These are phyloP conservation scores for Apostichopus japonicus DNA, from an alignment of 35 echinoderm and acorn worm species.

Conservation along the genomic window DNA sequence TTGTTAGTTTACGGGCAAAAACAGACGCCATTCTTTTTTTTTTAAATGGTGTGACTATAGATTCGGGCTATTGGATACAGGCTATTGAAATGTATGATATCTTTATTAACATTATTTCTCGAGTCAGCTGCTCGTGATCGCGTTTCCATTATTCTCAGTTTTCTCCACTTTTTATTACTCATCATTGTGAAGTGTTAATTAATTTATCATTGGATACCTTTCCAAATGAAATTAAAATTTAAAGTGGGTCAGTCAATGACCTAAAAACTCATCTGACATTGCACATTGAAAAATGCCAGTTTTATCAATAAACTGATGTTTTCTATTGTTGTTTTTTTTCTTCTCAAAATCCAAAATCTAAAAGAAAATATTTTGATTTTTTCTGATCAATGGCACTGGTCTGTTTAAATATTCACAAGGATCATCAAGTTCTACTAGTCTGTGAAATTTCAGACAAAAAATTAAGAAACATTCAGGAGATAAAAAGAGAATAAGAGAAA, in stretches of 20 bases:
- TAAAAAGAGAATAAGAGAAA: too few relatives aligned
- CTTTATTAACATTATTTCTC: neutral
- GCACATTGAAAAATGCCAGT: too few relatives aligned
- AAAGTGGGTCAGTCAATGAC: constrained; percentile 34
- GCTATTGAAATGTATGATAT: constrained; percentile 27
- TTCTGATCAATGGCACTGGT: neutral
- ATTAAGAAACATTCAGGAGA: too few relatives aligned
- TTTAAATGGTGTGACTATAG: neutral
- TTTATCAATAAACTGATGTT: too few relatives aligned
- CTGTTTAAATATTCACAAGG: neutral
- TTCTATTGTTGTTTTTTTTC: neutral
- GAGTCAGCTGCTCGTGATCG: neutral
- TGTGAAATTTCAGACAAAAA: too few relatives aligned
- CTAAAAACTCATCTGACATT: neutral
- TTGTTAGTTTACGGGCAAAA: neutral
- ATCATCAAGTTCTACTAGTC: neutral
- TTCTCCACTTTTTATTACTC: neutral
- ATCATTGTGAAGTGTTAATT: constrained; percentile 12
- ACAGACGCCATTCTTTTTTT: constrained; percentile 1
- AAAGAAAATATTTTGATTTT: neutral
- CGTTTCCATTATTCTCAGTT: neutral
- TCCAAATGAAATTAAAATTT: neutral
- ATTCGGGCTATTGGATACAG: neutral
- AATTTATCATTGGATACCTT: neutral
- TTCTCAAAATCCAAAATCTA: neutral